These are phyloP conservation scores for Lathamus discolor DNA, from an alignment of 2,113 vertebrate genomes.

Conservation along the genomic window DNA sequence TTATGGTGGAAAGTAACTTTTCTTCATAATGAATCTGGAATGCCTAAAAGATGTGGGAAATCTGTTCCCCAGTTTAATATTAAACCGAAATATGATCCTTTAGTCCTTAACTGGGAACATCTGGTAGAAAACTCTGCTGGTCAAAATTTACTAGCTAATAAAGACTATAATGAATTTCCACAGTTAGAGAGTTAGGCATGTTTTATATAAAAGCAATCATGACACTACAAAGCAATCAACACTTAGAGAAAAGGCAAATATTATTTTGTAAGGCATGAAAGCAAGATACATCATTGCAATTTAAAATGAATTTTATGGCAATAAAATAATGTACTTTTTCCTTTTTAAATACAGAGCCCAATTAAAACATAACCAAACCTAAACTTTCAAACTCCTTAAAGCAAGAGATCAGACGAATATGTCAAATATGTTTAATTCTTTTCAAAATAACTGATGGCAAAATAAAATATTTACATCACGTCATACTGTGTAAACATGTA, in stretches of 20 bases:
- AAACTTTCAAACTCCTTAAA: constrained; percentile 14
- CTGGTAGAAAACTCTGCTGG: not conserved
- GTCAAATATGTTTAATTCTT: constrained; percentile 91
- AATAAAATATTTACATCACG: constrained; percentile 96
- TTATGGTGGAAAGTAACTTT: not conserved
- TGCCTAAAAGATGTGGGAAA: not conserved
- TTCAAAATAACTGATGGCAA: constrained; percentile 93
- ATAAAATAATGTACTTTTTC: not conserved
- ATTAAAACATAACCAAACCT: constrained; percentile 31
- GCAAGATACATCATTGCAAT: constrained; percentile 26
- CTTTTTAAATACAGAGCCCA: not conserved
- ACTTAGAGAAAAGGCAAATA: constrained; percentile 41
- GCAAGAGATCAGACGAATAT: constrained; percentile 78
- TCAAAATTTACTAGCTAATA: constrained; percentile 24
- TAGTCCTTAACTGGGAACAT: not conserved
- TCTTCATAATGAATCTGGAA: not conserved
- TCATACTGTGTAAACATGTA: constrained; percentile 91
- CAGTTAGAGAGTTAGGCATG: not conserved
- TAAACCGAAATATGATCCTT: not conserved
- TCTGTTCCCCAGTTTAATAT: not conserved
- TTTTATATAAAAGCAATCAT: constrained; percentile 47
- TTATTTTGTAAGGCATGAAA: constrained; percentile 49
- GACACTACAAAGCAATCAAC: constrained; percentile 30
- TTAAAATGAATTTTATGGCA: not conserved
- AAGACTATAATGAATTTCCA: constrained; percentile 39